phyloP scores from a whole-genome alignment of 2,888 invertebrate genomes.

The Coecobrya sp. region DNA sequence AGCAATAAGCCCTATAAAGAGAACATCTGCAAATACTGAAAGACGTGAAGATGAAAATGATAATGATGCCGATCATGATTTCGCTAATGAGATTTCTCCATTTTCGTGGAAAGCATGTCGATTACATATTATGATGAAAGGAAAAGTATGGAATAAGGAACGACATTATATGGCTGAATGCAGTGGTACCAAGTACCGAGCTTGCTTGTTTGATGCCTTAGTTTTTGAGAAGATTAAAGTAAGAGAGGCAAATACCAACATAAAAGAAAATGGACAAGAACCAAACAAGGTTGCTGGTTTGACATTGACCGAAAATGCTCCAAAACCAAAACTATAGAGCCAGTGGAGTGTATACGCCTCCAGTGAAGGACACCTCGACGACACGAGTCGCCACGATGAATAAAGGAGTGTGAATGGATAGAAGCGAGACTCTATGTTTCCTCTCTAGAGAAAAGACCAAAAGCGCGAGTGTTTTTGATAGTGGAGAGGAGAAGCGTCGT shows the following conservation, averaged over 20 bases:
- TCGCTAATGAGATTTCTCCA: slow-evolving; percentile 51
- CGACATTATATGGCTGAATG: background rate
- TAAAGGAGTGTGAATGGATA: background rate
- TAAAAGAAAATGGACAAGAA: slow-evolving; percentile 2
- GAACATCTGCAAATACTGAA: slow-evolving; percentile 21
- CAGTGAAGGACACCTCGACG: slow-evolving; percentile 37
- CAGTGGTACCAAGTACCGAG: background rate
- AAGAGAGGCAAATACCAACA: background rate
- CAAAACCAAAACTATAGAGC: background rate
- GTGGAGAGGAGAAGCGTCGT: background rate
- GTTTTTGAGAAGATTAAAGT: background rate
- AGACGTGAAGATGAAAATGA: slow-evolving; percentile 23
- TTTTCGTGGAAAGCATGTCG: slow-evolving; percentile 23
- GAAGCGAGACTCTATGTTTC: background rate
- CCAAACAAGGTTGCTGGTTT: background rate
- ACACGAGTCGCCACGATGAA: background rate
- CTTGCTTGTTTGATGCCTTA: background rate
- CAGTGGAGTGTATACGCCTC: background rate
- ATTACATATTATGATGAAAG: background rate
- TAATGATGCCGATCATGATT: slow-evolving; percentile 24
- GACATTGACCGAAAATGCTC: slow-evolving; percentile 34
- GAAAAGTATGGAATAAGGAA: background rate
- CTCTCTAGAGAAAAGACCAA: background rate
- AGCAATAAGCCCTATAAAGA: background rate
- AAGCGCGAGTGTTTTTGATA: background rate